Evolutionary conservation across 2,113 vertebrate genomes (phyloP).

Genomic region (Clarias magur): DNA sequence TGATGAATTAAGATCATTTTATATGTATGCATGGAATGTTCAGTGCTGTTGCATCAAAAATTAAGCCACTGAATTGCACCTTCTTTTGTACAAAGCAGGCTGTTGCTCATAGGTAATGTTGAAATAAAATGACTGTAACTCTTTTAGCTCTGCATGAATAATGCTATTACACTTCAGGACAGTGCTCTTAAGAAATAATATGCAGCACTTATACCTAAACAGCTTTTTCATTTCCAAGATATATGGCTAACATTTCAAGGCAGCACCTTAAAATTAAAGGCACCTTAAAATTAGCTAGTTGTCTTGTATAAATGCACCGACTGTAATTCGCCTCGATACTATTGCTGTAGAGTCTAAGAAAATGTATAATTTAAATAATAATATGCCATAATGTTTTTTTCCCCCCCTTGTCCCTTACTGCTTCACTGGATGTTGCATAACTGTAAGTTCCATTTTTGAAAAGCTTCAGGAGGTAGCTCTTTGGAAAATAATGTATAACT

Average conservation of each 20-base stretch:
- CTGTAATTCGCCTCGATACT: background rate
- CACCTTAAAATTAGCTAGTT: too few species aligned
- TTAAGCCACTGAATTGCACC: background rate
- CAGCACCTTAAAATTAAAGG: background rate
- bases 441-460: slow-evolving; percentile 50
- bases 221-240: slow-evolving; percentile 12
- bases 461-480: background rate
- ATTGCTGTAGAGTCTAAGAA: background rate
- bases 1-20: background rate
- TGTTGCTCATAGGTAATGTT: background rate
- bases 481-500: background rate
- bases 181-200: background rate
- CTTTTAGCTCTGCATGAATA: background rate
- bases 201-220: background rate
- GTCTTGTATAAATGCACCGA: background rate
- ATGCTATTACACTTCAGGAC: background rate
- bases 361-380: background rate
- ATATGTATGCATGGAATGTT: background rate
- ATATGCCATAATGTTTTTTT: background rate
- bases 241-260: background rate
- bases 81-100: background rate
- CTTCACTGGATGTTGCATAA: slow-evolving; percentile 47
- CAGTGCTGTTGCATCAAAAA: background rate
- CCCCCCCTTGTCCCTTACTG: slow-evolving; percentile 38
- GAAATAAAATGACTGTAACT: background rate